Conservation (phyloP, 2,888 invertebrate species). For the Pemphredon lugubris region DNA sequence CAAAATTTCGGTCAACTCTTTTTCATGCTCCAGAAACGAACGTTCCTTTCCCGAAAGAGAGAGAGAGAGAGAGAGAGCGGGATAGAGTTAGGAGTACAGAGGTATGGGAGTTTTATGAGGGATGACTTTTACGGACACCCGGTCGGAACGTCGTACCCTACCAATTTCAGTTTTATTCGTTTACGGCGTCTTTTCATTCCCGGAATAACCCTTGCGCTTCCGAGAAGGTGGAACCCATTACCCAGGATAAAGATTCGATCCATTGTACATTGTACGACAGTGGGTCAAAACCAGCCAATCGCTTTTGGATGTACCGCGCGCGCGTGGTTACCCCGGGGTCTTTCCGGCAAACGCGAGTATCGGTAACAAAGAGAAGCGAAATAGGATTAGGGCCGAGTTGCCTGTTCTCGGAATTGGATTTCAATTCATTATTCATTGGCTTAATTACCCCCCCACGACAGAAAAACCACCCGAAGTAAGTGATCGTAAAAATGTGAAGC, state of each 20-base stretch:
- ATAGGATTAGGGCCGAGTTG: constrained; percentile 50
- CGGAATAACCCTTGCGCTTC: constrained; percentile 72
- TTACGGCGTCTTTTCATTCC: constrained; percentile 59
- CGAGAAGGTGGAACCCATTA: constrained; percentile 56
- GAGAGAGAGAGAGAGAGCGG: not conserved
- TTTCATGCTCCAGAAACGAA: constrained; percentile 27
- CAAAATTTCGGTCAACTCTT: constrained; percentile 2
- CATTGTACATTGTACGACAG: constrained; percentile 16
- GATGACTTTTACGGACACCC: constrained; percentile 49
- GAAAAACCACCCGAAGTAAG: not conserved
- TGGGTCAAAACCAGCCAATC: constrained; percentile 20
- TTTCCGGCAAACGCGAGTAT: constrained; percentile 27
- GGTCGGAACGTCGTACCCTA: constrained; percentile 16
- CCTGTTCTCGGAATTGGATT: constrained; percentile 56
- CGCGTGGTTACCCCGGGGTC: constrained; percentile 4
- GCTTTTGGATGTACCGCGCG: constrained; percentile 8
- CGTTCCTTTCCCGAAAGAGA: constrained; percentile 8
- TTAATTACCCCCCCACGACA: constrained; percentile 34
- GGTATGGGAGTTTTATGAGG: constrained; percentile 48
- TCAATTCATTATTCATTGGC: constrained; percentile 40
- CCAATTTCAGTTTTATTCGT: constrained; percentile 68
- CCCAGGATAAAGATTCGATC: constrained; percentile 57
- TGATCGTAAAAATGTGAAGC: constrained; percentile 52
- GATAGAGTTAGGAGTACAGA: not conserved
- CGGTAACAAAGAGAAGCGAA: constrained; percentile 34